These are phyloP conservation scores for Tinamus guttatus DNA, from an alignment of 2,113 vertebrate species.

Conservation along the genomic window DNA sequence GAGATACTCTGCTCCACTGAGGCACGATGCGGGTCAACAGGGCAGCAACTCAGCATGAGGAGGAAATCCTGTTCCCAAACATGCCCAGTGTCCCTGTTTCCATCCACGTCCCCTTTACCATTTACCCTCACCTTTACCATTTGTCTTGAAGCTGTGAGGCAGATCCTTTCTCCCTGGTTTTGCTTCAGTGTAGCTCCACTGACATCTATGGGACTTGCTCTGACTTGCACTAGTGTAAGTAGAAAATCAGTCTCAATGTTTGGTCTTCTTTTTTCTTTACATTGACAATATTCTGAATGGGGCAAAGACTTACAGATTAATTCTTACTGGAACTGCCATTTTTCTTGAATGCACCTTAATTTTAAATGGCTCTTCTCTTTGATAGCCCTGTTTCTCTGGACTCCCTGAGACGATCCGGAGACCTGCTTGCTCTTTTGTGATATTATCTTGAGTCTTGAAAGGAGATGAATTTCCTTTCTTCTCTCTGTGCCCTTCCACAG, in stretches of 20 bases:
- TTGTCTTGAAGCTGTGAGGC: background rate
- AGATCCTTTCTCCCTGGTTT: background rate
- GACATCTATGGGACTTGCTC: slow-evolving; percentile 30
- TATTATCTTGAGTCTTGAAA: background rate
- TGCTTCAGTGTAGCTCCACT: slow-evolving; percentile 14
- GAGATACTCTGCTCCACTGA: background rate
- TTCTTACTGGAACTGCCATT: background rate
- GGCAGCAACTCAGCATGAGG: background rate
- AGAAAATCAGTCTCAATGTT: background rate
- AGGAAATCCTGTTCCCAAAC: background rate
- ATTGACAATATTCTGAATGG: background rate
- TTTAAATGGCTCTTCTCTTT: background rate
- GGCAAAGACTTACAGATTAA: background rate
- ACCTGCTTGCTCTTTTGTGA: background rate
- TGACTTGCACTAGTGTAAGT: background rate
- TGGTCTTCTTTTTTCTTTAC: background rate
- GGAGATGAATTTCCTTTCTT: background rate
- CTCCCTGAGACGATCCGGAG: background rate
- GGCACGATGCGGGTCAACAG: rapidly evolving
- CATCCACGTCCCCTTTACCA: rapidly evolving
- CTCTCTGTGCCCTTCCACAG: background rate
- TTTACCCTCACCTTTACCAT: background rate
- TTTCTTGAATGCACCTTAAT: background rate
- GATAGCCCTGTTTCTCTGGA: background rate
- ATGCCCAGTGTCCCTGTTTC: rapidly evolving